Evolutionary conservation across 2,888 invertebrate species (phyloP), one percentile per base, ranked within the genome.

Genomic region (Caenorhabditis sp.): DNA sequence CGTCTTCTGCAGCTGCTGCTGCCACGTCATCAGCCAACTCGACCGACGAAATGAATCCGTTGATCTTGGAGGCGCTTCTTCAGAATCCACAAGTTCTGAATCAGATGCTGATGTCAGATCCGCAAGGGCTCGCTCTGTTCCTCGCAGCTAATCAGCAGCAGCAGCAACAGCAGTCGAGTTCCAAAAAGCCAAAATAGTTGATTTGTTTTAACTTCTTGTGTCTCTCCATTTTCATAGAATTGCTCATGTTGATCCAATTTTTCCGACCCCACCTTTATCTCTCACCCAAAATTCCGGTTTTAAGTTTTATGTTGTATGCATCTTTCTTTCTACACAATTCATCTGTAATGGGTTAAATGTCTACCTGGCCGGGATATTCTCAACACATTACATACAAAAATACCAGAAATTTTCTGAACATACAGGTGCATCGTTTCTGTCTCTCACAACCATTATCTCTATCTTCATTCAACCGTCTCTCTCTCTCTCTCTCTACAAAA

Each of bases 61-160:
- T 87, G 68, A 49, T 85, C 4, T 35, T 82, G 6, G 31, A 22
- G 12, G 59, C 74, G 4, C 24, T 84, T 16, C 69, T 85, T 63
- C 56, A 79, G 51, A 87, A 87, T 54, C 87, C 87, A n/a, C 49
- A 84, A 68, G 41, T 85, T 4, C 66, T 79, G 10, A 73, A 81
- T 47, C 54, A 61, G 5, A 66, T 84, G 73, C 70, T 82, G 61
- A 6, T 81, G 4, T 59, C 64, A 10, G 85, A 82, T 51, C 81
- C 77, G 14, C 56, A 31, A 8, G 7, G 47, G 28, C 10, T 80
- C 4, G 59, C 61, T 12, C 6, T 54, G 24, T 1, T 54, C 4
- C 47, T 66, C 12, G 24, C 74, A 6, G 80, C 81, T 3, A 49
- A 47, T 19, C 61, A 51, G 19, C 70, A 70, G 10, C 70, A 75